phyloP scores from a whole-genome alignment of 2,797 vertebrate species.

The Molossus alvarezi region DNA sequence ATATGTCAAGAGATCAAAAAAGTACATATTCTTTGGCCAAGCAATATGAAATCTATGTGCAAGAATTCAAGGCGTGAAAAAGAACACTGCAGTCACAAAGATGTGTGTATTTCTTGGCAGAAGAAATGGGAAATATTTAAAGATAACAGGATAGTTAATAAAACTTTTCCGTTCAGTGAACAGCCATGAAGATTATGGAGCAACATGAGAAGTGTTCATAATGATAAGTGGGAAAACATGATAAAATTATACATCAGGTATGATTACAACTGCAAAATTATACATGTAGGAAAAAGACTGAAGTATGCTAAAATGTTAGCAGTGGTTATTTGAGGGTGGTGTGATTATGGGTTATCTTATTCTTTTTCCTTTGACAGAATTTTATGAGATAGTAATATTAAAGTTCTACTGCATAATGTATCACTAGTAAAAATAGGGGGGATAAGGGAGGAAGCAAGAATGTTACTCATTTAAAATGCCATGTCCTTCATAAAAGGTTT shows the following conservation, averaged over 20 bases:
- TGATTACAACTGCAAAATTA: conserved; percentile 77
- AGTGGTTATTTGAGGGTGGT: conserved; percentile 63
- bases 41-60: not conserved
- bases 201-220: conserved; percentile 52
- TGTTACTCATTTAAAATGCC: conserved; percentile 42
- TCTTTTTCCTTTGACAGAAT: conserved; percentile 69
- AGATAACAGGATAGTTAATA: conserved; percentile 38
- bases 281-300: conserved; percentile 11
- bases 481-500: conserved; percentile 7
- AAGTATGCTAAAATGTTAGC: conserved; percentile 36
- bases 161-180: conserved; percentile 42
- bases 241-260: conserved; percentile 43
- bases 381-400: conserved; percentile 71
- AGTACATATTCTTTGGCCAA: not conserved
- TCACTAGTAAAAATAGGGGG: conserved; percentile 51
- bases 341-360: conserved; percentile 70
- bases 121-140: conserved; percentile 22
- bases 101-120: not conserved
- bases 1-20: not conserved
- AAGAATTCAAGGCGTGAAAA: conserved; percentile 13
- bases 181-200: conserved; percentile 38
- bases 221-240: conserved; percentile 62
- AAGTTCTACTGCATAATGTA: conserved; percentile 48
- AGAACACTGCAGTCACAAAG: not conserved
- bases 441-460: not conserved